Evolutionary conservation across 2,888 invertebrate species (phyloP), one percentile per base, ranked within the genome.

Genomic region (Drosophila prostipennis): DNA sequence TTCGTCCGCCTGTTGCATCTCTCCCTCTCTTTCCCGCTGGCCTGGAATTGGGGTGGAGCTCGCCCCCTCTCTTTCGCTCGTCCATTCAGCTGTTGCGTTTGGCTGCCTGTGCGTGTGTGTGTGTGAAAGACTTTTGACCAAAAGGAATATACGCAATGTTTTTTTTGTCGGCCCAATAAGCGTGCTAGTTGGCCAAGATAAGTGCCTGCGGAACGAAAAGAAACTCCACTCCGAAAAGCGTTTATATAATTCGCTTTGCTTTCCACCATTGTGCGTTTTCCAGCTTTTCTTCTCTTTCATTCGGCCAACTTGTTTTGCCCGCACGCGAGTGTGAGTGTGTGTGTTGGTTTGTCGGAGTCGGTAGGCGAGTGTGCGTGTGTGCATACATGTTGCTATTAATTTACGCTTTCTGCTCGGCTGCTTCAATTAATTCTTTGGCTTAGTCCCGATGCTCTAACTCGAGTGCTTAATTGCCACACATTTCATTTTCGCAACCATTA

Each of bases 391-490:
- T 80, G 72, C 73, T 76, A 77, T 79, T 72, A 79, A 84, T 84
- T 84, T 77, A 79, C 80, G 80, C 75, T 84, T 84, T 84, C 80
- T 80, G 88, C 86, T 85, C 80, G 75, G 84, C 76, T 87, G 88
- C 78, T 77, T 85, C 84, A 85, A 85, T 88, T 85, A 85, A 86
- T 85, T 87, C 75, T 76, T 79, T 77, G 58, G 74, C 74, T 80
- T 63, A 69, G 76, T 73, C 58, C 37, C 65, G 37, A 52, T 69
- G 69, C 72, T 74, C 78, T 70, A 46, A 32, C 46, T 46, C 46
- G 46, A 46, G 29, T 32, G 61, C 76, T 76, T 87, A 81, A 81
- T 81, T 83, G 70, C 76, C 72, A 69, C 61, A 74, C 54, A 65
- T 54, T 48, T 52, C n/a, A 14, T 40, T 70, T 71, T 71, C 54